These are phyloP conservation scores for Myotis pilosus DNA, from an alignment of 2,797 vertebrate species.

Conservation along the genomic window DNA sequence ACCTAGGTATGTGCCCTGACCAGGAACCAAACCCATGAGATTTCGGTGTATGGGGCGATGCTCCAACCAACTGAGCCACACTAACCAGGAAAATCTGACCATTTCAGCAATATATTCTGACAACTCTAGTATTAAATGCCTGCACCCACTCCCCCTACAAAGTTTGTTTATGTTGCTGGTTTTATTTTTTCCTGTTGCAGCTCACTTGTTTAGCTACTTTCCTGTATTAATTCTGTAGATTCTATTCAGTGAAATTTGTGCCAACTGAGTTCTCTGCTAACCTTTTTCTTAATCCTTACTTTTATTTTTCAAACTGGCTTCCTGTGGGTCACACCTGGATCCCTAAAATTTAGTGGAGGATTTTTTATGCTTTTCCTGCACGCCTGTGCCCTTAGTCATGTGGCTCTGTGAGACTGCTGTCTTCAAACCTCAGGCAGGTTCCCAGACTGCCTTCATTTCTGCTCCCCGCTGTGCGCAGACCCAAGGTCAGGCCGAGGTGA, in stretches of 20 bases:
- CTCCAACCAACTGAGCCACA: too few species aligned
- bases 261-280: not conserved
- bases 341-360: not conserved
- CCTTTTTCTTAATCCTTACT: not conserved
- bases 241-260: not conserved
- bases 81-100: not conserved
- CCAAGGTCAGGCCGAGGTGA: not conserved
- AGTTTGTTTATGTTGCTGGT: not conserved
- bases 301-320: not conserved
- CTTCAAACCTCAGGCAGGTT: not conserved
- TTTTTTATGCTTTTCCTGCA: accelerated
- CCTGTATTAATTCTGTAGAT: not conserved
- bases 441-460: not conserved
- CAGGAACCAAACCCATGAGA: not conserved
- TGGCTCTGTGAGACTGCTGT: accelerated
- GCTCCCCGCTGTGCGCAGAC: not conserved
- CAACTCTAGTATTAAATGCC: not conserved
- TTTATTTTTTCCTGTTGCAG: not conserved
- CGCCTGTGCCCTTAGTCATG: too few species aligned
- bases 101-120: not conserved
- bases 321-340: not conserved
- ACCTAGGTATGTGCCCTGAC: not conserved
- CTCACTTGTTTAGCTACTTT: not conserved
- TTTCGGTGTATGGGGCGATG: not conserved
- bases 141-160: not conserved